phyloP scores from a whole-genome alignment of 92 coral and sea anemone species.

The Palythoa heliodiscus region DNA sequence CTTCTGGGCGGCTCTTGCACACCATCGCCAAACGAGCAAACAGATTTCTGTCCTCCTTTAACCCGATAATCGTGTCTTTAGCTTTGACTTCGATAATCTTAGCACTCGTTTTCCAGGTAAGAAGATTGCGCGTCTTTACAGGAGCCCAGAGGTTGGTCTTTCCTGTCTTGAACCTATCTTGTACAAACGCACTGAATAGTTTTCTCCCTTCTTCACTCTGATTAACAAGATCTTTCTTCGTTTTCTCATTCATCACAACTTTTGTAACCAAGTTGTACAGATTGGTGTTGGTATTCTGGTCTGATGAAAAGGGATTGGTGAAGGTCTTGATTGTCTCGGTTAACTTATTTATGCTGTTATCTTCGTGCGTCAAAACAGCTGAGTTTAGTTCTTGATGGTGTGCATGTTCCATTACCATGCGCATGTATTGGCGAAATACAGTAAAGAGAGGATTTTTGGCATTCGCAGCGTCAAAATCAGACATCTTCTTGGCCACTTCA shows the following conservation, averaged over 20 bases:
- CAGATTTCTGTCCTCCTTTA: constrained; percentile 47
- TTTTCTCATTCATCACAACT: background rate
- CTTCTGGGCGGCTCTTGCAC: constrained; percentile 56
- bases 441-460: background rate
- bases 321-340: constrained; percentile 16
- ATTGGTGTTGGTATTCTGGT: constrained; percentile 4
- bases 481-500: constrained; percentile 38
- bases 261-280: constrained; percentile 3
- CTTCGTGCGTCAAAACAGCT: constrained; percentile 17
- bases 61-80: constrained; percentile 36
- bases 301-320: constrained; percentile 46
- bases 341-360: constrained; percentile 35
- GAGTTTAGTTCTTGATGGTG: constrained; percentile 39
- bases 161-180: constrained; percentile 56
- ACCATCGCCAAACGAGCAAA: constrained; percentile 58
- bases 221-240: background rate
- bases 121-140: constrained; percentile 66
- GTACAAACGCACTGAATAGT: constrained; percentile 37
- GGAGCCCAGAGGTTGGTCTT: constrained; percentile 48
- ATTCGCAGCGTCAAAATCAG: constrained; percentile 37
- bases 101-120: constrained; percentile 51
- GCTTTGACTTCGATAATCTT: constrained; percentile 49
- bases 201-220: background rate
- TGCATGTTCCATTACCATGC: constrained; percentile 35
- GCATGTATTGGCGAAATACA: constrained; percentile 45